Evolutionary conservation across 2,888 invertebrate genomes (phyloP).

Genomic region (Cyclophora albipunctata): DNA sequence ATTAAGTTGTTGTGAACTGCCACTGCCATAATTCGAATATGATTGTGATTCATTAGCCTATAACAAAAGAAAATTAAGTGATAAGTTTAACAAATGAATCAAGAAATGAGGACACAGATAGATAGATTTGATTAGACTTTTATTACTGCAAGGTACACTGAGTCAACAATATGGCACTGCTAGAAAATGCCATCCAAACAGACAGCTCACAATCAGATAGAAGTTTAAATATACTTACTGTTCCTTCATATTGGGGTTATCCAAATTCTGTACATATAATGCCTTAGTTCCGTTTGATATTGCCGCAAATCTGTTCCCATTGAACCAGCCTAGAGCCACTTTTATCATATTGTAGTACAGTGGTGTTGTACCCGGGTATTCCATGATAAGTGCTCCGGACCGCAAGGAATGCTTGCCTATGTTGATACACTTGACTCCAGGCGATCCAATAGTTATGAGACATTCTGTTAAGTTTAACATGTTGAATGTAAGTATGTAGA

Average conservation of each 20-base stretch:
- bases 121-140: not conserved
- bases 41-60: slow-evolving; percentile 44
- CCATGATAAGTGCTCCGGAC: slow-evolving; percentile 31
- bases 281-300: slow-evolving; percentile 51
- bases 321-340: slow-evolving; percentile 54
- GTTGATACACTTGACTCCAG: slow-evolving; percentile 17
- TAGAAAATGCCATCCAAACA: too few species aligned
- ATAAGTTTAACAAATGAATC: not conserved
- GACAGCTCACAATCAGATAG: too few species aligned
- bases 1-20: slow-evolving; percentile 47
- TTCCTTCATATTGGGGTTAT: slow-evolving; percentile 39
- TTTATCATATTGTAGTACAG: slow-evolving; percentile 35
- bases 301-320: slow-evolving; percentile 56
- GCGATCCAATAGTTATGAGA: slow-evolving; percentile 34
- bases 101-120: not conserved
- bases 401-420: slow-evolving; percentile 43
- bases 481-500: slow-evolving; percentile 51
- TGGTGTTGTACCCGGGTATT: slow-evolving; percentile 10
- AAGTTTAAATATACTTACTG: slow-evolving; percentile 30
- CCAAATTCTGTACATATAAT: slow-evolving; percentile 53
- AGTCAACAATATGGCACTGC: not conserved
- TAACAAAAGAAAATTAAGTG: slow-evolving; percentile 15
- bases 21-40: slow-evolving; percentile 48
- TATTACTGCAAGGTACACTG: not conserved
- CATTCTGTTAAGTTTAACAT: slow-evolving; percentile 52